phyloP scores from a whole-genome alignment of 2,797 vertebrate genomes.

The Mionectes olivaceus region DNA sequence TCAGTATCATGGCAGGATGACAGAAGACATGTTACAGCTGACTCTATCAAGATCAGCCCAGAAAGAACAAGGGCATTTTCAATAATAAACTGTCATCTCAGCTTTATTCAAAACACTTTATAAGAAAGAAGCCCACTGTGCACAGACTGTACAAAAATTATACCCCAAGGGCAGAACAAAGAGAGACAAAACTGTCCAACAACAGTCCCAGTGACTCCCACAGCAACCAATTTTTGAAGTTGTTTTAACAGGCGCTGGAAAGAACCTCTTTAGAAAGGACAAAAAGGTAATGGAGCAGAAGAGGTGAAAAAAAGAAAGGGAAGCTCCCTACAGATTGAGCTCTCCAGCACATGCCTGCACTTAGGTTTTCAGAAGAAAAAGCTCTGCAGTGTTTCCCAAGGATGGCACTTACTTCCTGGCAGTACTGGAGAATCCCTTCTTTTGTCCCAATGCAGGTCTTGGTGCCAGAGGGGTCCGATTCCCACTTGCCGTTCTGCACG shows the following conservation, averaged over 20 bases:
- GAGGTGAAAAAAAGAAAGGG: background rate
- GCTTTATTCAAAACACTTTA: background rate
- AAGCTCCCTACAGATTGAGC: background rate
- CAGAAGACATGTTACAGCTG: background rate
- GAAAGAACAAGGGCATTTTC: background rate
- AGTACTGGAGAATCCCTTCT: slow-evolving; percentile 90
- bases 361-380: background rate
- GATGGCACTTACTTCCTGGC: slow-evolving; percentile 84
- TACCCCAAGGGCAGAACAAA: background rate
- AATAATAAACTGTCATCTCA: background rate
- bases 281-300: background rate
- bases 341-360: background rate
- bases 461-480: slow-evolving; percentile 83
- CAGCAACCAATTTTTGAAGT: background rate
- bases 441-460: slow-evolving; percentile 88
- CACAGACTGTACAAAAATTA: background rate
- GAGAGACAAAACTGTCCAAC: background rate
- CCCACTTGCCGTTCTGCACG: slow-evolving; percentile 90
- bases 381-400: fast-evolving
- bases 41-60: background rate
- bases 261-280: background rate
- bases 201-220: background rate
- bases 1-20: background rate
- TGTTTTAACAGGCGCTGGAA: background rate
- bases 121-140: background rate